Evolutionary conservation across 2,797 vertebrate species (phyloP).

Genomic region (Siniperca obscura): DNA sequence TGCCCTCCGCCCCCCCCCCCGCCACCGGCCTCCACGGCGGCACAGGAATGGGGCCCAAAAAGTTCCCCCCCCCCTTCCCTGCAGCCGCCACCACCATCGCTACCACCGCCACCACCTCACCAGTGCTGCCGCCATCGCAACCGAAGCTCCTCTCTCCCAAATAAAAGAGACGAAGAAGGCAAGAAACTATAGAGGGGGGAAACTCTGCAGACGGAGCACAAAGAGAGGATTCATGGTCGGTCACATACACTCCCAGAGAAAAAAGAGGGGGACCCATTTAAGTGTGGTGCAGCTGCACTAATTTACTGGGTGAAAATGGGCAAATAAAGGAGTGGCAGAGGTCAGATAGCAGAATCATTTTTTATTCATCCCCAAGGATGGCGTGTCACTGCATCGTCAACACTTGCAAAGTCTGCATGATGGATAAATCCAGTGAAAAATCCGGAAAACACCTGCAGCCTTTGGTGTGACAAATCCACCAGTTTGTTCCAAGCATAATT

Average conservation of each 20-base stretch:
- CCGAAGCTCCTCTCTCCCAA: constrained; percentile 76
- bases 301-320: constrained; percentile 88
- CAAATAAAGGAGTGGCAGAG: constrained; percentile 77
- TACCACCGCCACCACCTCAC: constrained; percentile 76
- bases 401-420: constrained; percentile 42
- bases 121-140: constrained; percentile 75
- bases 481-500: not conserved
- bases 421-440: constrained; percentile 43
- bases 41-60: constrained; percentile 89
- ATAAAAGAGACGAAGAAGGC: constrained; percentile 78
- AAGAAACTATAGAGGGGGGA: constrained; percentile 79
- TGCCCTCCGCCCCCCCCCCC: constrained; percentile 74
- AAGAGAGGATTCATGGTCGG: constrained; percentile 87
- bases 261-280: constrained; percentile 87
- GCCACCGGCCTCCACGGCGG: constrained; percentile 88
- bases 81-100: constrained; percentile 71
- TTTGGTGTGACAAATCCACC: constrained; percentile 11
- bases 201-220: constrained; percentile 82
- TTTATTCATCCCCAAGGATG: constrained; percentile 80
- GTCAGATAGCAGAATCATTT: constrained; percentile 85
- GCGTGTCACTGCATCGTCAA: constrained; percentile 70
- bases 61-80: constrained; percentile 57
- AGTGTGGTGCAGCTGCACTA: constrained; percentile 88
- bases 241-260: constrained; percentile 80
- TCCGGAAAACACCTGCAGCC: constrained; percentile 68